Percentiles rank a stretch among this genome's conserved stretches.
phyloP scores from a whole-genome alignment of 2,113 vertebrate species.

The Etheostoma spectabile region DNA sequence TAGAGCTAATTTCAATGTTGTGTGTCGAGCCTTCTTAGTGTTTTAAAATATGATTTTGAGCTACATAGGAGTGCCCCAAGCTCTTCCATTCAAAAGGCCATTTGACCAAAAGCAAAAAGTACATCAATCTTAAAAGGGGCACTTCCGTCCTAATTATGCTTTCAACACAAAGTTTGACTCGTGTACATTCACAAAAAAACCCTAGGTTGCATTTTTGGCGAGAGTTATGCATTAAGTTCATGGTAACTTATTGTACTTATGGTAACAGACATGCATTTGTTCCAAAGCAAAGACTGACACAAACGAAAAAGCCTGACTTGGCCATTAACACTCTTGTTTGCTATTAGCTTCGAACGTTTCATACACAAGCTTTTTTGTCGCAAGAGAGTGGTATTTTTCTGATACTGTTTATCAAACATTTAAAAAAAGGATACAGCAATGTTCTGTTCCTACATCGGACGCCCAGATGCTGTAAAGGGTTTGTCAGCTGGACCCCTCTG shows the following conservation, averaged over 20 bases:
- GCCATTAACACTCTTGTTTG: background rate
- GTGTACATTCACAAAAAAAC: no score
- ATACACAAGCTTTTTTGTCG: background rate
- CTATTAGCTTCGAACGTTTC: background rate
- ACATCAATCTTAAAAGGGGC: no score
- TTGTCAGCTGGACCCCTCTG: constrained; percentile 97
- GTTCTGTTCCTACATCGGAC: constrained; percentile 92
- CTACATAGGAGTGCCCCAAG: no score
- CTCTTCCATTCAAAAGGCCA: no score
- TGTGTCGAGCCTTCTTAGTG: no score
- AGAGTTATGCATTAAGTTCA: background rate
- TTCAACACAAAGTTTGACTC: no score
- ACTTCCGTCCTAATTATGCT: no score
- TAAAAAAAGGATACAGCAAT: constrained; percentile 93
- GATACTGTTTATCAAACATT: background rate
- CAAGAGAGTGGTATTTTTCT: background rate
- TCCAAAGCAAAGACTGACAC: constrained; percentile 12
- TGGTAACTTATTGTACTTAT: background rate
- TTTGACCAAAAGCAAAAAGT: no score
- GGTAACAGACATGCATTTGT: background rate
- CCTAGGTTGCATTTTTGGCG: no score
- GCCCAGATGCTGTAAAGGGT: constrained; percentile 99
- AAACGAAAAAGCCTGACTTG: background rate
- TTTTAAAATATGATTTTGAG: no score
- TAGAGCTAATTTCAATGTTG: no score